Evolutionary conservation across 2,888 invertebrate genomes (phyloP).

Genomic region (Parascotia fuliginaria): DNA sequence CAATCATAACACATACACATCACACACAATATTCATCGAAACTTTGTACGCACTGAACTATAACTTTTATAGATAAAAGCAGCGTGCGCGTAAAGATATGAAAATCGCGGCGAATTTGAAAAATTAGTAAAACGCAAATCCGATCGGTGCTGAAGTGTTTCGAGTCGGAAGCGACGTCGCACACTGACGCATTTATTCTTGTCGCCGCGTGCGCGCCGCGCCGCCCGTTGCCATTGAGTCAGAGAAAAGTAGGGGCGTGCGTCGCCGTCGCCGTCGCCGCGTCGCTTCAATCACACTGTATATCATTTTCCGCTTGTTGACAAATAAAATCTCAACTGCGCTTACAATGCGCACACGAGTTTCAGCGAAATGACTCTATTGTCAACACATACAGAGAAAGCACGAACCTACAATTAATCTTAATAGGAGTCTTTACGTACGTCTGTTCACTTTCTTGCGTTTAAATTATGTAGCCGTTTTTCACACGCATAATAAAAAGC

Average conservation of each 20-base stretch:
- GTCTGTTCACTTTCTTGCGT: conserved; percentile 35
- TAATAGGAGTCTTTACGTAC: conserved; percentile 21
- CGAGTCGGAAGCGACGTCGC: conserved; percentile 72
- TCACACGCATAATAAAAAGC: conserved; percentile 38
- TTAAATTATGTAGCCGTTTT: conserved; percentile 16
- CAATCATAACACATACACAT: conserved; percentile 55
- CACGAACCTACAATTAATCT: conserved; percentile 24
- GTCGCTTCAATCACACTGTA: conserved; percentile 61
- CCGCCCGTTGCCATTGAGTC: conserved; percentile 55
- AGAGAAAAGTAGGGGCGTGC: conserved; percentile 80
- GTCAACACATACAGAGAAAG: conserved; percentile 43
- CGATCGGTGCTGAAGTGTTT: conserved; percentile 64
- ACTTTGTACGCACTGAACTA: conserved; percentile 51
- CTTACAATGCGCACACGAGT: conserved; percentile 38
- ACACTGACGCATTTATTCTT: conserved; percentile 64
- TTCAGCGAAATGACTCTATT: conserved; percentile 38
- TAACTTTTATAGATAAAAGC: conserved; percentile 72
- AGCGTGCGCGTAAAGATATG: conserved; percentile 55
- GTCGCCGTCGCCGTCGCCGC: too few relatives aligned
- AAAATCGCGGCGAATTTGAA: conserved; percentile 48
- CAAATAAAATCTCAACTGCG: conserved; percentile 59
- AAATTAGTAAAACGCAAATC: conserved; percentile 53
- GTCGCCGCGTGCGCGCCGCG: conserved; percentile 49
- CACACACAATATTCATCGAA: conserved; percentile 35
- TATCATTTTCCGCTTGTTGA: conserved; percentile 74